Conservation (phyloP, 2,113 vertebrate genomes). For the Capreolus pygargus region DNA sequence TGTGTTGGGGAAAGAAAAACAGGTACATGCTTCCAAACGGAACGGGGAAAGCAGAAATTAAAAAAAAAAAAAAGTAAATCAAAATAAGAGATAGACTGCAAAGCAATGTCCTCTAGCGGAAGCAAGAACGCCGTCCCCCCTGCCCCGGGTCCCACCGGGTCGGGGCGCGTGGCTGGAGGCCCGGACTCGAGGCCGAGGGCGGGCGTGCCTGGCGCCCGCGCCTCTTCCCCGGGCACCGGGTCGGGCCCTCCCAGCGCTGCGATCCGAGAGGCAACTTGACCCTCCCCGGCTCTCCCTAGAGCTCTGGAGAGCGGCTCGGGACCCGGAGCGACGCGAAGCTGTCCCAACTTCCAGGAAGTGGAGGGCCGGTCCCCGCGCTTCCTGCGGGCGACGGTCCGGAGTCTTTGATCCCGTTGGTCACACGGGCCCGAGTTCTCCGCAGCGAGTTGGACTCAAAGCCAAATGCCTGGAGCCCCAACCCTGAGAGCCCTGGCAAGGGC, state of each 20-base stretch:
- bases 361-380: neutral
- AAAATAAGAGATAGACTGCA: neutral
- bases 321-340: neutral
- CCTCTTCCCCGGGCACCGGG: neutral
- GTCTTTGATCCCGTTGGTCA: neutral
- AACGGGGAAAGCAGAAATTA: neutral
- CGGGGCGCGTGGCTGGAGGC: fast-evolving
- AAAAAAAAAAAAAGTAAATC: neutral
- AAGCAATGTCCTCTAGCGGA: neutral
- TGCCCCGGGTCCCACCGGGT: fast-evolving
- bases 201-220: fast-evolving
- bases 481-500: neutral
- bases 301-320: neutral
- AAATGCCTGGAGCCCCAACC: neutral
- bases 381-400: neutral
- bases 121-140: neutral
- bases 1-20: neutral
- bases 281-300: neutral
- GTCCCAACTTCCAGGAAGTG: neutral
- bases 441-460: neutral
- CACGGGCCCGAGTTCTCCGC: neutral
- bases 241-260: neutral
- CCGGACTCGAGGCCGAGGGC: neutral
- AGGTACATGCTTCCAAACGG: neutral
- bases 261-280: neutral